Evolutionary conservation across 2,797 vertebrate genomes (phyloP).

Genomic region (Setipinna tenuifilis): DNA sequence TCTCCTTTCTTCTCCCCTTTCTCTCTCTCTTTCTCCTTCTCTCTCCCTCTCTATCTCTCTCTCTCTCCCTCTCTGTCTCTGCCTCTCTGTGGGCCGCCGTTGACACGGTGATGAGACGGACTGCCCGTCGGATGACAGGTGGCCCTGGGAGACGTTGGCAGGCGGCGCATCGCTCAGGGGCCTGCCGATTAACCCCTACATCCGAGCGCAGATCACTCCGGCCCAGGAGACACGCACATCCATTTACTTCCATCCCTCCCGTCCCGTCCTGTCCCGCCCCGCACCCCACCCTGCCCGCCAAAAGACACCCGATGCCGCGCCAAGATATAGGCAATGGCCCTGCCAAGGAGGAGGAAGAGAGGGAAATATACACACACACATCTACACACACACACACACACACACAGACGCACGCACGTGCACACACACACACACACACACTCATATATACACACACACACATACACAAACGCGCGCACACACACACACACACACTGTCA

Average conservation of each 20-base stretch:
- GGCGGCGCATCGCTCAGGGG: slow-evolving; percentile 31
- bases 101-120: slow-evolving; percentile 43
- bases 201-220: background rate
- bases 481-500: background rate
- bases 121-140: slow-evolving; percentile 53
- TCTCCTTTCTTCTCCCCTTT: background rate
- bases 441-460: background rate
- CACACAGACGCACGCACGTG: background rate
- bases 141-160: slow-evolving; percentile 49
- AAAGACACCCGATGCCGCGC: too few species aligned
- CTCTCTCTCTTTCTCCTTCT: background rate
- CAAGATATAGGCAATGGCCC: too few species aligned
- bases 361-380: background rate
- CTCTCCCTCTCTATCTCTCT: background rate
- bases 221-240: slow-evolving; percentile 23
- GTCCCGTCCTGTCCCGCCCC: background rate
- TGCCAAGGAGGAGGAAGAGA: too few species aligned
- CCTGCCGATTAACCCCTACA: slow-evolving; percentile 43
- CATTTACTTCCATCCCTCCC: background rate
- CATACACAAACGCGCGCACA: background rate
- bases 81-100: slow-evolving; percentile 26
- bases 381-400: background rate
- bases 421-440: background rate
- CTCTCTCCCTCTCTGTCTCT: slow-evolving; percentile 32
- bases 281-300: background rate